Percentiles rank a stretch among this genome's conserved stretches.
Evolutionary conservation across 2,113 vertebrate species (phyloP).

Genomic region (Phylloscopus trochilus): DNA sequence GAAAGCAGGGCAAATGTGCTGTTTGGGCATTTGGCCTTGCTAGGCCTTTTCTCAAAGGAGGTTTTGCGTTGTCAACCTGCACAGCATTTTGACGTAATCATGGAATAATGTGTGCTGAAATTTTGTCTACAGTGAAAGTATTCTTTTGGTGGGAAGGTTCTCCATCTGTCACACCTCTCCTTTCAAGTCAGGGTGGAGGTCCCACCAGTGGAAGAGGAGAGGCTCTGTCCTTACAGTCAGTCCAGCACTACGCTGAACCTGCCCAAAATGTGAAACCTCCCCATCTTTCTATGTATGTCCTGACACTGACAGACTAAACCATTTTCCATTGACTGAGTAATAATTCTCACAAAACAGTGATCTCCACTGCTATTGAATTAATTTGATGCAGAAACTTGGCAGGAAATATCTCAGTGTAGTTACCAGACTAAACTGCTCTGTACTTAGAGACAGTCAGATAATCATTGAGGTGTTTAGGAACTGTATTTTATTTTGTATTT

Average conservation of each 20-base stretch:
- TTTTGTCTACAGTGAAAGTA: neutral
- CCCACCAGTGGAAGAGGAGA: neutral
- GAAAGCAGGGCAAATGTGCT: neutral
- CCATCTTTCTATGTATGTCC: neutral
- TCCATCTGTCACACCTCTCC: neutral
- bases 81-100: rapidly evolving
- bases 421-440: neutral
- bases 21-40: neutral
- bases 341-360: neutral
- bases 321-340: neutral
- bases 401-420: neutral
- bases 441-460: neutral
- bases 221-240: neutral
- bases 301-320: neutral
- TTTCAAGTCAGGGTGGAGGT: neutral
- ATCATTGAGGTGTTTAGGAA: neutral
- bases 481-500: neutral
- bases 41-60: neutral
- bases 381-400: neutral
- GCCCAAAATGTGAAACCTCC: neutral
- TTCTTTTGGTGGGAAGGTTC: neutral
- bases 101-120: neutral
- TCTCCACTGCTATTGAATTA: neutral
- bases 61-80: neutral
- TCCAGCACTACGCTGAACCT: neutral